These are phyloP conservation scores for Ennomos erosarius DNA, from an alignment of 2,888 invertebrate genomes.

Conservation along the genomic window DNA sequence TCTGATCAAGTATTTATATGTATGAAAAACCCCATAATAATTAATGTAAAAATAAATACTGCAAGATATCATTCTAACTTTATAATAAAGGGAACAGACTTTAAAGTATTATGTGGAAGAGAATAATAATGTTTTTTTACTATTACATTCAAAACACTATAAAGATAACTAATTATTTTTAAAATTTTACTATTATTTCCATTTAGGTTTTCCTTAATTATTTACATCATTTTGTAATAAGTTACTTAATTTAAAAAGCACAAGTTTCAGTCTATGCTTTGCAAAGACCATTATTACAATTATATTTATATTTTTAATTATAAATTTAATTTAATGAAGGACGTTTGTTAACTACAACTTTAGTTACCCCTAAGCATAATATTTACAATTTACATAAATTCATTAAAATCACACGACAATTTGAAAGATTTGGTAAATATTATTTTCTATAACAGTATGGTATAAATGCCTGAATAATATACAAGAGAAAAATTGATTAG, in stretches of 20 bases:
- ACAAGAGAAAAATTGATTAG: constrained; percentile 3
- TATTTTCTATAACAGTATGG: constrained; percentile 10
- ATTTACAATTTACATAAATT: constrained; percentile 31
- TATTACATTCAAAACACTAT: constrained; percentile 6
- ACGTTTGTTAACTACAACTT: constrained; percentile 26
- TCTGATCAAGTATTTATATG: too few species aligned
- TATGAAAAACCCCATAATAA: too few species aligned
- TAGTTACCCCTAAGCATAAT: constrained; percentile 19
- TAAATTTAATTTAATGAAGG: constrained; percentile 24
- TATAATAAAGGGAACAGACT: background rate
- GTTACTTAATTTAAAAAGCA: constrained; percentile 31
- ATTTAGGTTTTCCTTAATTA: background rate
- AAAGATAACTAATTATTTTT: constrained; percentile 4
- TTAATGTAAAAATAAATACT: background rate
- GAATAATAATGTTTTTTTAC: constrained; percentile 28
- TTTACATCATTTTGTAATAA: constrained; percentile 11
- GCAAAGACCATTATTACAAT: constrained; percentile 44
- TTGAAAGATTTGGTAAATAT: constrained; percentile 24
- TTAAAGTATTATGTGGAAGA: background rate
- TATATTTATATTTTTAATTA: constrained; percentile 24
- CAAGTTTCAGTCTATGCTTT: constrained; percentile 47
- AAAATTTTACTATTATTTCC: background rate
- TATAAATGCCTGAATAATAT: constrained; percentile 26
- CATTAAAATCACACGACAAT: constrained; percentile 5
- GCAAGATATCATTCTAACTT: constrained; percentile 6